Conservation (phyloP, 2,888 invertebrate species). For the Sturmia bella region DNA sequence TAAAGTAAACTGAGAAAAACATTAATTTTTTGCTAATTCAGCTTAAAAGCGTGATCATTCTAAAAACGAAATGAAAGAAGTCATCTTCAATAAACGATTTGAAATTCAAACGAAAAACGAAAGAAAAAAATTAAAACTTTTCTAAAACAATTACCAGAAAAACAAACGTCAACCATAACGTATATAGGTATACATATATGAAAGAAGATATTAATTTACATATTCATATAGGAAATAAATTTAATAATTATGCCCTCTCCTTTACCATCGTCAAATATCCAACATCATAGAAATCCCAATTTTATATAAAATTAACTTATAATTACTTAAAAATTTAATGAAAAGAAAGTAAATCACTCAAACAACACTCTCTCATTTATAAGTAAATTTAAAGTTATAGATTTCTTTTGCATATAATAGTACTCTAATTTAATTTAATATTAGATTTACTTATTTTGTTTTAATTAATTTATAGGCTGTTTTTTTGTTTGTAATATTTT, state of each 20-base stretch:
- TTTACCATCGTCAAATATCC: constrained; percentile 43
- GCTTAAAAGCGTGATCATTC: constrained; percentile 69
- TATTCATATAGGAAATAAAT: constrained; percentile 62
- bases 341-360: constrained; percentile 41
- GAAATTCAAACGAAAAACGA: constrained; percentile 42
- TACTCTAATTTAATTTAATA: constrained; percentile 46
- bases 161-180: constrained; percentile 53
- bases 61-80: constrained; percentile 63
- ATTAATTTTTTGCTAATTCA: constrained; percentile 65
- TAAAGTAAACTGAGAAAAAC: constrained; percentile 57
- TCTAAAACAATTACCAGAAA: constrained; percentile 39
- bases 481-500: constrained; percentile 62
- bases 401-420: constrained; percentile 55
- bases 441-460: constrained; percentile 53
- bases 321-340: constrained; percentile 50
- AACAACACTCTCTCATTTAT: constrained; percentile 45
- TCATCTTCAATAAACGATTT: constrained; percentile 43
- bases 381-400: constrained; percentile 53
- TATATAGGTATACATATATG: constrained; percentile 22
- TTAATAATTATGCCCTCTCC: constrained; percentile 52
- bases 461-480: constrained; percentile 66
- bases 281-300: constrained; percentile 60
- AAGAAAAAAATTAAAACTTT: constrained; percentile 30
- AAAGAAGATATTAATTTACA: constrained; percentile 47
- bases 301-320: constrained; percentile 59